Evolutionary conservation across 2,113 vertebrate species (phyloP).

Genomic region (Brachypteracias leptosomus): DNA sequence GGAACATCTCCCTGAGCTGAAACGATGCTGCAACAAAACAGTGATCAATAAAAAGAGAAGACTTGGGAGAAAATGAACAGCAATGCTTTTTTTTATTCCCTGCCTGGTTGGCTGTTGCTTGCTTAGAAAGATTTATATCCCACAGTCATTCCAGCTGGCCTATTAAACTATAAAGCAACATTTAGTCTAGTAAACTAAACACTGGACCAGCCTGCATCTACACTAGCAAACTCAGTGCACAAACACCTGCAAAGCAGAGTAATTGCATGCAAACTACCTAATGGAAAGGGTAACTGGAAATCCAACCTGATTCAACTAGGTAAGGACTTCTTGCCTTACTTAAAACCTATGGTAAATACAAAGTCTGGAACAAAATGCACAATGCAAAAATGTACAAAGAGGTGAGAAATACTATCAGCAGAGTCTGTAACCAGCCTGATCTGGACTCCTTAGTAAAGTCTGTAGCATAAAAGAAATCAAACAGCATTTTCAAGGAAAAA

Average conservation of each 20-base stretch:
- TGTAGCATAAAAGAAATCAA: neutral
- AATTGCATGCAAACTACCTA: neutral
- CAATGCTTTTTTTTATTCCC: no score
- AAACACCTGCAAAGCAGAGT: neutral
- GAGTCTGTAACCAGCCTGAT: neutral
- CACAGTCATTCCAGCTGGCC: neutral
- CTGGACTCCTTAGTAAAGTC: neutral
- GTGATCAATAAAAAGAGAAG: neutral
- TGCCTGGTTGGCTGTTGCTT: neutral
- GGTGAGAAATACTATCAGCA: neutral
- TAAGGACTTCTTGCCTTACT: neutral
- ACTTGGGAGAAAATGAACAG: neutral
- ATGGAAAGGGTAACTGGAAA: neutral
- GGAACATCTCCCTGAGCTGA: neutral
- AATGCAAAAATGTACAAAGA: neutral
- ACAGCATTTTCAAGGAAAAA: neutral
- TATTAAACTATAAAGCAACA: neutral
- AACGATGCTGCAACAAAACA: neutral
- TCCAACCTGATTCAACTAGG: neutral
- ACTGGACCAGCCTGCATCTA: neutral
- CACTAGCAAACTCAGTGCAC: neutral
- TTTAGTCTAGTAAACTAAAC: neutral
- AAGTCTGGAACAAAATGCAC: neutral
- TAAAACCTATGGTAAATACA: neutral
- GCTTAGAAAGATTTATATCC: neutral